Conservation (phyloP, 2,888 invertebrate species). For the Meta bourneti region DNA sequence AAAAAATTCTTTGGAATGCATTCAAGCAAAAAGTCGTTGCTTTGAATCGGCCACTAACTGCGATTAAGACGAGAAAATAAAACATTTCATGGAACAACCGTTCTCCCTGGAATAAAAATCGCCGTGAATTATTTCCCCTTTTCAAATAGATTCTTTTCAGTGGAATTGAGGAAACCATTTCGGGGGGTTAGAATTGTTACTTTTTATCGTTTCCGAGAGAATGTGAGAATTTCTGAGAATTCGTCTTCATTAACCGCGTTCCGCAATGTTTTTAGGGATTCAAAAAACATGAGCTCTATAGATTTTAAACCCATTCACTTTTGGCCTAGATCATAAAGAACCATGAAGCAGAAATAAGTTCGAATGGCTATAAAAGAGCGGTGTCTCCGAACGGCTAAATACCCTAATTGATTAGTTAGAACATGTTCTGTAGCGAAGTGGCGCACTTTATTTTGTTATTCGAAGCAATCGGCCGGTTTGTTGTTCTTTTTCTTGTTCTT, state of each 20-base stretch:
- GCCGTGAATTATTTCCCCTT: not conserved
- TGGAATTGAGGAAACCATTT: not conserved
- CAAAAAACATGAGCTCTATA: not conserved
- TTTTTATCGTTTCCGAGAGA: not conserved
- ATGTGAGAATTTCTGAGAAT: not conserved
- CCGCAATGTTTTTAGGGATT: not conserved
- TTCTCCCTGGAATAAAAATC: not conserved
- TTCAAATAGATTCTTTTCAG: not conserved
- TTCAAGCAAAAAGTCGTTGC: not conserved
- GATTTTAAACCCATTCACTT: not conserved
- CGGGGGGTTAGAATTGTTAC: no score
- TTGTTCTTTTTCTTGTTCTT: not conserved
- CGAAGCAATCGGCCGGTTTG: not conserved
- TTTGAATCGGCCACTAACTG: not conserved
- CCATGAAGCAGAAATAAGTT: constrained; percentile 34
- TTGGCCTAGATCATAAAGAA: constrained; percentile 19
- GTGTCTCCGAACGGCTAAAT: not conserved
- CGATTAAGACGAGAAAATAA: not conserved
- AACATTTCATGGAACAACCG: not conserved
- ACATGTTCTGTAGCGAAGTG: not conserved
- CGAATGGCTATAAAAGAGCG: not conserved
- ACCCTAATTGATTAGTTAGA: not conserved
- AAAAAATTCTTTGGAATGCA: not conserved
- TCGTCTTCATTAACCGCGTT: constrained; percentile 17
- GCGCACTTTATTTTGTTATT: not conserved